These are phyloP conservation scores for Cebus imitator DNA, from an alignment of 2,113 vertebrate species.

Conservation along the genomic window DNA sequence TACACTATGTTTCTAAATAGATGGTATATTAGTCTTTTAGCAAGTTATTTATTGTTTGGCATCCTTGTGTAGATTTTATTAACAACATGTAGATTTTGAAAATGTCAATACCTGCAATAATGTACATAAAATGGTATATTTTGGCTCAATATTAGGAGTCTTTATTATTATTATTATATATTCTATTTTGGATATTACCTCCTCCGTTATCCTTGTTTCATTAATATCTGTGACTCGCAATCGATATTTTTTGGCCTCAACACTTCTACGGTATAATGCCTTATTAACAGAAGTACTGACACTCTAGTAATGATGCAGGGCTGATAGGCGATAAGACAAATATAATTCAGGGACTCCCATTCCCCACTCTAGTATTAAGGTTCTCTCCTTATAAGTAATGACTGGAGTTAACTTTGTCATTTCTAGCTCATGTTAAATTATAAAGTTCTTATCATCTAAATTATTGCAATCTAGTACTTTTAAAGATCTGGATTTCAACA, in stretches of 20 bases:
- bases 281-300: background rate
- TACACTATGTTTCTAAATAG: background rate
- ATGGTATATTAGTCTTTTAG: background rate
- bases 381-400: background rate
- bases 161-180: background rate
- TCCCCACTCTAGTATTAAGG: background rate
- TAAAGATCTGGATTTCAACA: background rate
- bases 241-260: background rate
- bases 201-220: background rate
- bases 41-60: background rate
- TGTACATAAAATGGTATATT: background rate
- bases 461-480: background rate
- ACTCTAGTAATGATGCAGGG: background rate
- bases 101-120: background rate
- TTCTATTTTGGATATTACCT: background rate
- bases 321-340: background rate
- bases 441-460: background rate
- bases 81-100: background rate
- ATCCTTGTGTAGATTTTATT: background rate
- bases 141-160: background rate
- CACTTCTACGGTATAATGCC: background rate
- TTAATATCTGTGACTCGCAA: background rate
- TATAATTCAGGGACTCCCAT: background rate
- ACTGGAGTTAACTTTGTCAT: background rate
- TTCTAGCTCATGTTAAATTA: background rate